phyloP scores from a whole-genome alignment of 2,113 vertebrate genomes.

The Otus sunia region DNA sequence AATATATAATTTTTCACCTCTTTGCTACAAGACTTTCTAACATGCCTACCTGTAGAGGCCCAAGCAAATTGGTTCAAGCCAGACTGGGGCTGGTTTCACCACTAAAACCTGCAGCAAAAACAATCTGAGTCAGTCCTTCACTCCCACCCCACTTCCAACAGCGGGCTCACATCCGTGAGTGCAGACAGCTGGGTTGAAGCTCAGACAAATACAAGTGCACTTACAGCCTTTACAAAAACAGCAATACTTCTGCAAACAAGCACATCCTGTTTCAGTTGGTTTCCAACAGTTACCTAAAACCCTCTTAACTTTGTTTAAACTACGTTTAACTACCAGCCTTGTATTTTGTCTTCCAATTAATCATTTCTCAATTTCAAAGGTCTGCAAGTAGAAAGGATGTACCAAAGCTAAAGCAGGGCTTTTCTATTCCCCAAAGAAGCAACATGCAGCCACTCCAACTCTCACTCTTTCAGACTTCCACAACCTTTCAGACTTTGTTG shows the following conservation, averaged over 20 bases:
- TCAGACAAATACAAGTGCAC: background rate
- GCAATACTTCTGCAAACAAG: background rate
- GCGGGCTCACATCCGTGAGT: fast-evolving
- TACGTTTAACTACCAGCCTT: background rate
- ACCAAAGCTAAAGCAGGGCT: background rate
- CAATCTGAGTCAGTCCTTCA: background rate
- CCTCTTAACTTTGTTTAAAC: background rate
- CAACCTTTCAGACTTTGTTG: background rate
- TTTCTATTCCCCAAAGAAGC: background rate
- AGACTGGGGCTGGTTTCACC: background rate
- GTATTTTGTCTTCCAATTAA: background rate
- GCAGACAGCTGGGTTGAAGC: background rate
- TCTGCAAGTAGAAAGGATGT: background rate
- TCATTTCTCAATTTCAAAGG: background rate
- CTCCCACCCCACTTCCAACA: background rate
- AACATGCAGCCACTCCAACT: background rate
- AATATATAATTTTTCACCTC: background rate
- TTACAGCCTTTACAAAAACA: background rate
- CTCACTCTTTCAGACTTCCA: too few species aligned
- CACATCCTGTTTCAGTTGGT: slow-evolving; percentile 7
- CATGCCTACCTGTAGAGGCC: background rate
- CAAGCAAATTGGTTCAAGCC: background rate
- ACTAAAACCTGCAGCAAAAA: background rate
- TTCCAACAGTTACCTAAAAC: background rate
- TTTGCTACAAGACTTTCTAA: background rate